Conservation (phyloP, 2,797 vertebrate species). For the Etheostoma perlongum region DNA sequence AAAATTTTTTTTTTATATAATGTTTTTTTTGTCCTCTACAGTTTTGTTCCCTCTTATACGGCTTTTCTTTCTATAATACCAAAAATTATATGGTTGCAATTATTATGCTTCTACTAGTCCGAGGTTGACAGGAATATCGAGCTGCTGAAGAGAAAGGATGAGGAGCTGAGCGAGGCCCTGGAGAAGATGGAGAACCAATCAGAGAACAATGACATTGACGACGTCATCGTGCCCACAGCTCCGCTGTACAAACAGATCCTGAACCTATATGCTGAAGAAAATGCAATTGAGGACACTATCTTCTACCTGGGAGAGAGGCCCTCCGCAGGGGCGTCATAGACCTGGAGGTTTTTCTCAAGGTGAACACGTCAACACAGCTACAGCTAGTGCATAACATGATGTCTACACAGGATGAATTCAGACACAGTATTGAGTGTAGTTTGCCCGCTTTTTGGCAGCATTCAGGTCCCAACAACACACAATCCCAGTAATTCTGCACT, state of each 20-base stretch:
- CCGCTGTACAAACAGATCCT: conserved; percentile 99
- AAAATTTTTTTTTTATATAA: background rate
- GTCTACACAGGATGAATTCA: background rate
- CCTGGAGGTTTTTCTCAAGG: conserved; percentile 98
- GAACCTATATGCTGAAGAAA: conserved; percentile 98
- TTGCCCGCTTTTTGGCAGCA: background rate
- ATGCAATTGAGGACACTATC: conserved; percentile 99
- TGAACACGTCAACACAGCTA: conserved; percentile 58
- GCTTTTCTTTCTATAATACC: background rate
- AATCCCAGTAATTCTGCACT: no score
- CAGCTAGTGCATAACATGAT: background rate
- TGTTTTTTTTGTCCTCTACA: background rate
- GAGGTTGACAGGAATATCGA: conserved; percentile 98
- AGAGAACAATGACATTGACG: conserved; percentile 98
- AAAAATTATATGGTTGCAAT: background rate
- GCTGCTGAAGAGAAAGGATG: conserved; percentile 96
- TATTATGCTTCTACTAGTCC: conserved; percentile 77
- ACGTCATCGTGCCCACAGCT: conserved; percentile 97
- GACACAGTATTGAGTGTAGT: background rate
- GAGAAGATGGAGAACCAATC: conserved; percentile 99
- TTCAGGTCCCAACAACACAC: background rate
- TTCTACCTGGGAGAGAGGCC: conserved; percentile 98
- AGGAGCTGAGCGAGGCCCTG: conserved; percentile 96
- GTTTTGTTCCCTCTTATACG: background rate
- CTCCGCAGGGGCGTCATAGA: conserved; percentile 96